Conservation (phyloP, 1,140 invertebrate species). For the Adoxophyes honmai region DNA sequence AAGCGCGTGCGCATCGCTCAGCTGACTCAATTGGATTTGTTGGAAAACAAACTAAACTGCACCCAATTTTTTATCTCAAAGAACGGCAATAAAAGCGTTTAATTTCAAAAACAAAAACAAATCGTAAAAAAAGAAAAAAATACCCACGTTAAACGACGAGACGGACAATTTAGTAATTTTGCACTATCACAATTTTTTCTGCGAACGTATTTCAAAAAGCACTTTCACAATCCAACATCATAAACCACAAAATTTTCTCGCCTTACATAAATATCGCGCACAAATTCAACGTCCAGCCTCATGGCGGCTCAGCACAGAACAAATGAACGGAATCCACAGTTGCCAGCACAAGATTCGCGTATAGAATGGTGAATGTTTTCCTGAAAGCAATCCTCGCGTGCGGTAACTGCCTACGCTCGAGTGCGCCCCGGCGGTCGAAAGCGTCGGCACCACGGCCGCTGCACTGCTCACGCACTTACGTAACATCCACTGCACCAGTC, state of each 20-base stretch:
- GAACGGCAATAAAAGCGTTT: no score
- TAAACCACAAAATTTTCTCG: conserved; percentile 30
- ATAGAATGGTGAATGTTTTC: conserved; percentile 73
- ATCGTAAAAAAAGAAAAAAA: background rate
- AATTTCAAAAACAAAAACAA: no score
- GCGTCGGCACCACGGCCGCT: conserved; percentile 57
- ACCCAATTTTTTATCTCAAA: no score
- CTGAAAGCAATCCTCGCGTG: conserved; percentile 65
- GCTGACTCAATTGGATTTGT: conserved; percentile 22
- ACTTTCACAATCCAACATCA: conserved; percentile 49
- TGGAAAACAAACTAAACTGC: conserved; percentile 7
- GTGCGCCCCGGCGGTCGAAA: conserved; percentile 57
- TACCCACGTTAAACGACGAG: conserved; percentile 18
- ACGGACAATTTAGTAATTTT: conserved; percentile 15
- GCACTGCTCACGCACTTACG: conserved; percentile 65
- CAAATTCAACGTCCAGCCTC: conserved; percentile 26
- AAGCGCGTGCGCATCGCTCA: conserved; percentile 23
- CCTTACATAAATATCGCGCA: conserved; percentile 17
- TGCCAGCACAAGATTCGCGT: conserved; percentile 45
- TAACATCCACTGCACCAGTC: conserved; percentile 57
- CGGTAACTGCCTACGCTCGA: conserved; percentile 54
- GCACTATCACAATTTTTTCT: background rate
- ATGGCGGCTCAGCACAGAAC: conserved; percentile 28
- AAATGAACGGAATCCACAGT: conserved; percentile 34
- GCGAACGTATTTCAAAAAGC: conserved; percentile 24